These are phyloP conservation scores for Diachrysia chrysitis DNA, from an alignment of 2,888 invertebrate genomes.

Conservation along the genomic window DNA sequence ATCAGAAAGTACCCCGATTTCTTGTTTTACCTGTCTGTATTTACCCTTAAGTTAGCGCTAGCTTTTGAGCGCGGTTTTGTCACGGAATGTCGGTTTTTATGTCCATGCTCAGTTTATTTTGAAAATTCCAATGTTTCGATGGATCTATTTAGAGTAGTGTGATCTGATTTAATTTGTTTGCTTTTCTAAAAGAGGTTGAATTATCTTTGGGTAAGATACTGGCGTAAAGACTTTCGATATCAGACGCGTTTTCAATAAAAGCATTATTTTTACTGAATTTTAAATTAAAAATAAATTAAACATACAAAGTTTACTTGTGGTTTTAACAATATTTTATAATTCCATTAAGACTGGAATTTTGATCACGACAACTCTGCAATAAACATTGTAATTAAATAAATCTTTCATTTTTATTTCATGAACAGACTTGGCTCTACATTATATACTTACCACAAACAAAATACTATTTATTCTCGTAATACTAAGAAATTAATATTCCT, in stretches of 20 bases:
- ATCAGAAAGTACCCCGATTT: background rate
- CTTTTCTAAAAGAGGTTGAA: constrained; percentile 1
- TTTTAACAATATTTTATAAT: background rate
- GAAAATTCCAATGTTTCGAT: constrained; percentile 38
- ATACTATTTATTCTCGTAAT: too few species aligned
- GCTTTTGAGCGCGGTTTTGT: constrained; percentile 45
- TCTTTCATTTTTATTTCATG: too few species aligned
- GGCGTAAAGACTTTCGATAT: background rate
- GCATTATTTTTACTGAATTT: background rate
- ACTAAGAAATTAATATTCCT: too few species aligned
- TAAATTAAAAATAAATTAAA: background rate
- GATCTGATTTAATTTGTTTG: constrained; percentile 11
- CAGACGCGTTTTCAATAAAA: background rate
- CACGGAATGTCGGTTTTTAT: constrained; percentile 44
- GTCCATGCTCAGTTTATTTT: constrained; percentile 50
- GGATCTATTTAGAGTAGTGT: constrained; percentile 14
- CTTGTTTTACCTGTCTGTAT: background rate
- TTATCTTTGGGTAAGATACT: background rate
- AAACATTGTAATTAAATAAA: too few species aligned
- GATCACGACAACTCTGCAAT: too few species aligned
- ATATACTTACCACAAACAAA: too few species aligned
- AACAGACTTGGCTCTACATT: too few species aligned
- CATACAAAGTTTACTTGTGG: background rate
- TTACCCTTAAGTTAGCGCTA: constrained; percentile 31
- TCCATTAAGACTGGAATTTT: too few species aligned